Evolutionary conservation across 2,113 vertebrate genomes (phyloP), one percentile per base, ranked within the genome.

Genomic region (Eudorcas thomsonii): DNA sequence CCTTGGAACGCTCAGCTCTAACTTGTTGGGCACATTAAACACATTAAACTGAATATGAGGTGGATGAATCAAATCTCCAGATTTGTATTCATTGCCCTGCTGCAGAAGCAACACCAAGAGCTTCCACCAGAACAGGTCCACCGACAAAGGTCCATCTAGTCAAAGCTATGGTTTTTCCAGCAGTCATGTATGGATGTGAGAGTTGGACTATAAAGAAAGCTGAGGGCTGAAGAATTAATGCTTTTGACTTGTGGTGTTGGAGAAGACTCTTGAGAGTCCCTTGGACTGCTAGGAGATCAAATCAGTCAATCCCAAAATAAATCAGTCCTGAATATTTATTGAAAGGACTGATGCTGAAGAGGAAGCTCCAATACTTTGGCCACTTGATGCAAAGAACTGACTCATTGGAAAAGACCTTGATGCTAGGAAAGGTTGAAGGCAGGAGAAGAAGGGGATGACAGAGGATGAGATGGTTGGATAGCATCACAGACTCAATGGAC

Each of bases 1-100:
- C 28, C 6, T 1, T 9, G 52, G 2, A 30, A 55, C 7, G 1
- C 3, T 6, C 15, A 7, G 5, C 64, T 57, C 17, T 64, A 13
- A 19, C 26, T 52, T 1, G 21, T 10, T 39, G 1, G 43, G 45
- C 64, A 54, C 19, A 19, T 26, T 28, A 3, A 19, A 7, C 11
- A 7, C 28, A 14, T 13, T 9, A 9, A 5, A 17, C 7, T 17
- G 21, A 78, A 15, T n/a, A 9, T 25, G 28, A 14, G 12, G 15
- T 14, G 8, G n/a, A 25, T 8, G 17, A 17, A 25, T 57, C 16
- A 25, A 5, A 23, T 55, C 25, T 55, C 16, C 48, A 45, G 55
- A 15, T 52, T 45, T 23, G 55, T 23, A 0, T 67, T 23, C 12
- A 74, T 30, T 10, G 39, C 36, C 26, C 17, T 26, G 13, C 16